Evolutionary conservation across 2,888 invertebrate species (phyloP).

Genomic region (Malachius bipustulatus): DNA sequence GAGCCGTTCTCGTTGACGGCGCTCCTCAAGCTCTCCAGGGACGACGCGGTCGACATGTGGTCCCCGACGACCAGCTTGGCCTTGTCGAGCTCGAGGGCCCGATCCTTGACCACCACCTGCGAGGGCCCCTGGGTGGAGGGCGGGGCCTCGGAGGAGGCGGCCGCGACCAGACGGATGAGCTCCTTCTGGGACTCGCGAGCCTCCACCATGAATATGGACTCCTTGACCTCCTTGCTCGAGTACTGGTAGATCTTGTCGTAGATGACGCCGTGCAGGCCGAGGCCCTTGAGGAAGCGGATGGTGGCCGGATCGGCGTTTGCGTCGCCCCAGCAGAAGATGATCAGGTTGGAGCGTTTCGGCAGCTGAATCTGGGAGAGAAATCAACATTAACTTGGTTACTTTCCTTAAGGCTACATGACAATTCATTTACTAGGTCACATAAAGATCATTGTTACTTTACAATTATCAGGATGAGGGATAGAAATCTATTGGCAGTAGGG

Average conservation of each 20-base stretch:
- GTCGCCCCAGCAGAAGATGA: slow-evolving; percentile 96
- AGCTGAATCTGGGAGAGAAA: slow-evolving; percentile 49
- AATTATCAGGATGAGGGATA: too few relatives aligned
- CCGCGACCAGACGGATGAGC: slow-evolving; percentile 38
- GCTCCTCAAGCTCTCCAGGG: slow-evolving; percentile 42
- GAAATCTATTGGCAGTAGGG: too few relatives aligned
- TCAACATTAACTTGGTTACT: slow-evolving; percentile 2
- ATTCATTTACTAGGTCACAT: too few relatives aligned
- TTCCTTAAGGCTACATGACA: too few relatives aligned
- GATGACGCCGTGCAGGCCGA: slow-evolving; percentile 91
- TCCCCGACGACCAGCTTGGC: slow-evolving; percentile 30
- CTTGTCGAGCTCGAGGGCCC: slow-evolving; percentile 34
- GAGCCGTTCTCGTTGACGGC: too few relatives aligned
- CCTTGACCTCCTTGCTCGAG: slow-evolving; percentile 59
- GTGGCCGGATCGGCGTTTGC: slow-evolving; percentile 83
- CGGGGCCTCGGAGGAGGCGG: slow-evolving; percentile 27
- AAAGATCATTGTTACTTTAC: too few relatives aligned
- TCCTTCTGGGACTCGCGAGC: slow-evolving; percentile 63
- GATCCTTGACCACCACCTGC: slow-evolving; percentile 24
- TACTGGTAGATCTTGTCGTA: slow-evolving; percentile 85
- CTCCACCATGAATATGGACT: slow-evolving; percentile 72
- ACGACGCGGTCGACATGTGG: slow-evolving; percentile 42
- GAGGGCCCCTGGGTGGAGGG: slow-evolving; percentile 16
- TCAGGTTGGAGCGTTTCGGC: slow-evolving; percentile 67
- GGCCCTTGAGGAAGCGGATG: slow-evolving; percentile 71